Evolutionary conservation across 37 sponge, comb jelly and placozoan species (phyloP).

Genomic region (Axinella damicornis): DNA sequence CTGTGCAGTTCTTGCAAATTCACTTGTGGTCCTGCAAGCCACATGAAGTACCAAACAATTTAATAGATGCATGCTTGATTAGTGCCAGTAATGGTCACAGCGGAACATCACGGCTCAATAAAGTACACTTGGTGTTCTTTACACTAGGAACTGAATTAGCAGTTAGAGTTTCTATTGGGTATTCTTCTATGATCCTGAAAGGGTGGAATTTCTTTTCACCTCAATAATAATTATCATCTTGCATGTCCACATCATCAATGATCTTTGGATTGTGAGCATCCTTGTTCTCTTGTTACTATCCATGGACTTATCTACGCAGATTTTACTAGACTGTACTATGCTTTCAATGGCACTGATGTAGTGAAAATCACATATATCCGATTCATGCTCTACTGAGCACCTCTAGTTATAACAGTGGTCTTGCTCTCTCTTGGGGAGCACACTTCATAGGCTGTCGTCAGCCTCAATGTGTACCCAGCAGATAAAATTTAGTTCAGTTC

Average conservation of each 20-base stretch:
- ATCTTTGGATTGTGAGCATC: constrained; percentile 46
- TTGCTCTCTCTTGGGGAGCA: constrained; percentile 36
- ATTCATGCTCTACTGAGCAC: too few species aligned
- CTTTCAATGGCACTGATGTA: constrained; percentile 39
- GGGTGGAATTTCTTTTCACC: not conserved
- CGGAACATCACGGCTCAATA: constrained; percentile 14
- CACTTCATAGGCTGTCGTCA: constrained; percentile 2
- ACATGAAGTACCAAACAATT: too few species aligned
- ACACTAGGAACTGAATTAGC: constrained; percentile 9
- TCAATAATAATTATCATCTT: constrained; percentile 7
- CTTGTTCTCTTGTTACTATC: constrained; percentile 33
- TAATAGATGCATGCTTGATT: too few species aligned
- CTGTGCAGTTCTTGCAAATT: not conserved
- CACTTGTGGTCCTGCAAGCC: too few species aligned
- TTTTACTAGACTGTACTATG: constrained; percentile 64
- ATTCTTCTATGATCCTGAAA: not conserved
- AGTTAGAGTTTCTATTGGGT: constrained; percentile 30
- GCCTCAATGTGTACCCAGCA: too few species aligned
- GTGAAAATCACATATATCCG: constrained; percentile 49
- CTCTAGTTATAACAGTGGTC: too few species aligned
- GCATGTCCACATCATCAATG: constrained; percentile 52
- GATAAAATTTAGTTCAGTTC: too few species aligned
- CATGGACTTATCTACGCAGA: constrained; percentile 22
- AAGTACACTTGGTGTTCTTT: constrained; percentile 38
- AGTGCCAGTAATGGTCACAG: too few species aligned